Conservation (phyloP, 2,888 invertebrate species). For the Cantharis rufa region DNA sequence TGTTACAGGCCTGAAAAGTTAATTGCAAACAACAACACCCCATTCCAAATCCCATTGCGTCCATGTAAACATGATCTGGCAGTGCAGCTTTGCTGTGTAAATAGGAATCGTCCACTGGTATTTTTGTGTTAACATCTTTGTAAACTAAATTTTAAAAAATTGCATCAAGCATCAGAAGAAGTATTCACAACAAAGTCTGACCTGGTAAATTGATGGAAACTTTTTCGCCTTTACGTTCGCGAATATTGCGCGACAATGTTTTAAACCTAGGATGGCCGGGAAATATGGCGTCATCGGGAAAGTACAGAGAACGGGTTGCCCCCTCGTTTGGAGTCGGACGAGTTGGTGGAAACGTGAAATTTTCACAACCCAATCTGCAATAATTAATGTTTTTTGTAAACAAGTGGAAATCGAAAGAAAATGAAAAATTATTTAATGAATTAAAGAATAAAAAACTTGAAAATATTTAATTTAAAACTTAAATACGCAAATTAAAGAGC, state of each 20-base stretch:
- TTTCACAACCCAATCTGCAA: constrained; percentile 78
- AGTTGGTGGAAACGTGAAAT: constrained; percentile 84
- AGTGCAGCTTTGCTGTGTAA: constrained; percentile 69
- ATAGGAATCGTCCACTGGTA: constrained; percentile 79
- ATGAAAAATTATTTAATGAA: no score
- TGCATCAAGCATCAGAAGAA: neutral
- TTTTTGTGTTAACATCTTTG: constrained; percentile 83
- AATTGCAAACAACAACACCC: constrained; percentile 96
- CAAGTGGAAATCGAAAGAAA: no score
- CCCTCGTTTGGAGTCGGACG: constrained; percentile 72
- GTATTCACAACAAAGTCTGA: constrained; percentile 53
- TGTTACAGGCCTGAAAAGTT: constrained; percentile 96
- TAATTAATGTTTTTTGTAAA: neutral
- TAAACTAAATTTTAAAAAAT: constrained; percentile 65
- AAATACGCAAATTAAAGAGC: no score
- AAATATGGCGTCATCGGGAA: constrained; percentile 93
- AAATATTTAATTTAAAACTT: no score
- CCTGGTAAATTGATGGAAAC: constrained; percentile 96
- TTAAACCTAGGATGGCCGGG: constrained; percentile 94
- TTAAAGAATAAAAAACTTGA: no score
- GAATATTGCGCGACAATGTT: constrained; percentile 91
- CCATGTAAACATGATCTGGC: constrained; percentile 95
- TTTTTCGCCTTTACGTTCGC: constrained; percentile 89
- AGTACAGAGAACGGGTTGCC: constrained; percentile 84
- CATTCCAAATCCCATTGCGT: constrained; percentile 99